These are phyloP conservation scores for Epistrophella euchroma DNA, from an alignment of 2,888 invertebrate species.

Conservation along the genomic window DNA sequence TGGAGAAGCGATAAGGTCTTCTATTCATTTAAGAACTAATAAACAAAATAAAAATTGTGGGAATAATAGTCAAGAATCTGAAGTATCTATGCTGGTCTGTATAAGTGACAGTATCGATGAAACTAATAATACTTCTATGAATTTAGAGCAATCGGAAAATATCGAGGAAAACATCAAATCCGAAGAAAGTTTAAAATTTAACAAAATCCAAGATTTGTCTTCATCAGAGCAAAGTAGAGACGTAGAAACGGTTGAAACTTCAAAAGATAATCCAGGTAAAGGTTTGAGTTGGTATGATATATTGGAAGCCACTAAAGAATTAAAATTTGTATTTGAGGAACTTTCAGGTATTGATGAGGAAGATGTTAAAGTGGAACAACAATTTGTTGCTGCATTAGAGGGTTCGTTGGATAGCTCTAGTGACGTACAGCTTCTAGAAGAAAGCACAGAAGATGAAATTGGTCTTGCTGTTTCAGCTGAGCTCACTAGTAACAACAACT, in stretches of 20 bases:
- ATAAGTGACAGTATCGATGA: background rate
- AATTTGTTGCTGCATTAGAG: background rate
- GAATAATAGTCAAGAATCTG: background rate
- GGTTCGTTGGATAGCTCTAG: background rate
- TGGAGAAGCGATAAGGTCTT: background rate
- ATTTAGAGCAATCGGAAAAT: background rate
- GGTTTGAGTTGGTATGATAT: background rate
- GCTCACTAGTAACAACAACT: background rate
- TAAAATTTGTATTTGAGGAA: background rate
- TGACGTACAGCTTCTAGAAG: background rate
- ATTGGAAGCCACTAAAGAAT: background rate
- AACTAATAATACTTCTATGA: background rate
- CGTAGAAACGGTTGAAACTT: background rate
- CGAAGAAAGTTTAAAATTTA: background rate
- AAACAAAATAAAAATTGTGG: background rate
- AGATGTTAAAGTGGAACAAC: background rate
- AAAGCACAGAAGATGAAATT: background rate
- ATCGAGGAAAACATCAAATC: background rate
- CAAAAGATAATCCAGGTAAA: background rate
- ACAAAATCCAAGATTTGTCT: background rate
- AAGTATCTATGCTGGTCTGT: background rate
- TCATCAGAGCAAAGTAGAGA: background rate
- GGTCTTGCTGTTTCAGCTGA: background rate
- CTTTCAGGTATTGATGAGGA: background rate
- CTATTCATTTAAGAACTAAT: no score